Evolutionary conservation across 2,888 invertebrate genomes (phyloP), one percentile per base, ranked within the genome.

Genomic region (Thereva unica): DNA sequence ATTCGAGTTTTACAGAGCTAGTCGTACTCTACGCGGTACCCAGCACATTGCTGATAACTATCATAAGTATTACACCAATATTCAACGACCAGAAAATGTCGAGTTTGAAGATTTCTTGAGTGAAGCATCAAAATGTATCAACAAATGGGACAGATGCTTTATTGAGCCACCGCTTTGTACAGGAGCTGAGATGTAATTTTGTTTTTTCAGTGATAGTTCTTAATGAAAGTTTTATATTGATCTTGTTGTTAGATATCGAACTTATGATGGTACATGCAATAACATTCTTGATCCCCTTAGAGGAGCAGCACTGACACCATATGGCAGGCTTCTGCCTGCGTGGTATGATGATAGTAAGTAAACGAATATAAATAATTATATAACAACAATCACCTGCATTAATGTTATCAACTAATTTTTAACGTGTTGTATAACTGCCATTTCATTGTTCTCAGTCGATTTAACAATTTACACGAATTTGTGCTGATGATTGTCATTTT

Each of bases 231-330:
- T 23, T 23, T 23, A 23, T 23, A 23, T 23, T 23, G n/a, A 23
- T 23, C 2, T 23, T 2, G 23, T 23, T 23, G 23, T 23, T 9
- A 64, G 66, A 57, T 92, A 89, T 78, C 83, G 92, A 54, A 85
- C 90, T 1, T 85, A 89, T 68, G 95, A 96, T 78, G 97, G 96
- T 0, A 87, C 92, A 1, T 97, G 97, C 77, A 97, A 97, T 78
- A 97, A 97, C 80, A 80, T 90, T 42, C 5, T 49, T n/a, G 47
- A 59, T 34, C 68, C 66, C 23, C 12, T 34, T 41, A 40, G 6
- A 12, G 66, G 67, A 7, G 57, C 69, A 7, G 61, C 65, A 8
- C 50, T 61, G 9, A 70, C 71, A 56, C 54, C 68, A 23, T 70
- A 42, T 12, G 49, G 64, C 23, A 64, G 69, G 37, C 12, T 69